Base-by-base conservation (phyloP, 2,888 invertebrate genomes). In the Smittia sp. region DNA sequence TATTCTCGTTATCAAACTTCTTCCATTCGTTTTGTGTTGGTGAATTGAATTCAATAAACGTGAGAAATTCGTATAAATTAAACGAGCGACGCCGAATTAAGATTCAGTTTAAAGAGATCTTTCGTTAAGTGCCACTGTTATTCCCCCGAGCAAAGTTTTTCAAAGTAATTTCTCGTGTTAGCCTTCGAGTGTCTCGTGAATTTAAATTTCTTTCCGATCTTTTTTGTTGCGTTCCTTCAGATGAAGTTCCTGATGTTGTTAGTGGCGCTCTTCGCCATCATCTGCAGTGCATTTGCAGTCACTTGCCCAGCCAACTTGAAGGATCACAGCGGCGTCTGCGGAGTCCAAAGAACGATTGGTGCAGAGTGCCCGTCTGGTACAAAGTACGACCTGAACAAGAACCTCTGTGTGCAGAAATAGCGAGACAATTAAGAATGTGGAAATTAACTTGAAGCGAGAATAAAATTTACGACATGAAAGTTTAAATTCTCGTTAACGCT, bases 121-220 rank as follows among this genome's bases (percentile, higher is more conserved):
- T 58, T 18, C 22, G 1, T 18, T 18, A 18, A 58, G 58, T 18
- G 58, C 3, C 46, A 58, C 15, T 52, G 39, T 39, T 39, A 11
- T 22, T 9, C 15, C 58, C 58, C 2, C 3, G 22, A 58, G 58
- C 58, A 20, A 63, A 63, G n/a, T 63, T 63, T 9, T 58, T 3
- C 20, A 72, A 72, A 72, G 72, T 72, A 72, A 72, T 22, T 72
- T 72, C 58, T 72, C 39, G 39, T 72, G 72, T 72, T 38, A 32
- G 7, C 4, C 11, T 6, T 13, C 18, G 13, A 25, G 25, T 63
- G 27, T 63, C 25, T 24, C 20, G 15, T 20, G 27, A 63, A n/a
- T 63, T 63, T 63, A 63, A 63, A 63, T 63, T 63, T 24, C n/a
- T n/a, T n/a, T n/a, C n/a, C n/a, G n/a, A n/a, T n/a, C n/a, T n/a